phyloP scores from a whole-genome alignment of 2,888 invertebrate genomes.

The Eurois occulta region DNA sequence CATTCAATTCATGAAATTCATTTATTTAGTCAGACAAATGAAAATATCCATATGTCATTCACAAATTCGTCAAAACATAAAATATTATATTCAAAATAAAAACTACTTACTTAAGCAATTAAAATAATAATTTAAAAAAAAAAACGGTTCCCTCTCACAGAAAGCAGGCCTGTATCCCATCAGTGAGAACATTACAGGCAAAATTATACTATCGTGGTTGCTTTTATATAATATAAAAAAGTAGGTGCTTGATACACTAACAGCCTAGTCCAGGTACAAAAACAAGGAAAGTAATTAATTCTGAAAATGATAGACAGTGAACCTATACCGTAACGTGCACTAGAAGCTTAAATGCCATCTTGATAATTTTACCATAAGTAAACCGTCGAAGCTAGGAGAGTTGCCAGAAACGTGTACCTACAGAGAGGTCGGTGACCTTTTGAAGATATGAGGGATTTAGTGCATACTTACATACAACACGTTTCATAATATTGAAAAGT shows the following conservation, averaged over 20 bases:
- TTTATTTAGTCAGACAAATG: too few relatives aligned
- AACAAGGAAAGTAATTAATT: not conserved
- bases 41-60: too few relatives aligned
- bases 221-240: not conserved
- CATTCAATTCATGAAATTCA: not conserved
- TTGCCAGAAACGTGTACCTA: slow-evolving; percentile 47
- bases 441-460: not conserved
- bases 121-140: too few relatives aligned
- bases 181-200: not conserved
- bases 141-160: not conserved
- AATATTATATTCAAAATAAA: too few relatives aligned
- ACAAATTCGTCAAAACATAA: too few relatives aligned
- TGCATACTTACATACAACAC: not conserved
- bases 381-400: slow-evolving; percentile 25
- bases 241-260: not conserved
- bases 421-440: slow-evolving; percentile 29
- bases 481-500: slow-evolving; percentile 1
- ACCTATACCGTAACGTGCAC: not conserved
- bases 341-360: slow-evolving; percentile 17
- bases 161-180: not conserved
- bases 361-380: slow-evolving; percentile 41
- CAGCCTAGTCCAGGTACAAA: not conserved
- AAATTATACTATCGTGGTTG: not conserved
- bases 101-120: too few relatives aligned
- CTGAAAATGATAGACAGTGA: not conserved